Percentiles rank a stretch among this genome's conserved stretches.
These are phyloP conservation scores for Periophthalmus magnuspinnatus DNA, from an alignment of 2,797 vertebrate genomes.

Conservation along the genomic window DNA sequence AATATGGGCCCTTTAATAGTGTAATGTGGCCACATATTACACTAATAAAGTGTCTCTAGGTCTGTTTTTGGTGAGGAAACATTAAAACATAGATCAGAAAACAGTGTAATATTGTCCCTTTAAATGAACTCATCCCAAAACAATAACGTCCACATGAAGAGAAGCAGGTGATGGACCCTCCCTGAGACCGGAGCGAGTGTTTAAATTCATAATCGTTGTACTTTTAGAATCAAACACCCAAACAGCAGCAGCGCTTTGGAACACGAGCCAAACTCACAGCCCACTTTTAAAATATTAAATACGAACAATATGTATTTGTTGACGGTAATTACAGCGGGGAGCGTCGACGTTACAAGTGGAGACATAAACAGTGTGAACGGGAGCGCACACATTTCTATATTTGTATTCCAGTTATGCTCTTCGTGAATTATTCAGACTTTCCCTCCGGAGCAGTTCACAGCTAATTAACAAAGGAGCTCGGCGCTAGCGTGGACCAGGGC, in stretches of 20 bases:
- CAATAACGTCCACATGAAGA: no score
- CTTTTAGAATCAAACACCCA: slow-evolving; percentile 8
- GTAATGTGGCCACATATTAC: no score
- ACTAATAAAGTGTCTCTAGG: no score
- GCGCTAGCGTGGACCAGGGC: slow-evolving; percentile 53
- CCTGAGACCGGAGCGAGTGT: no score
- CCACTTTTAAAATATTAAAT: slow-evolving; percentile 51
- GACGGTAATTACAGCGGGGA: slow-evolving; percentile 36
- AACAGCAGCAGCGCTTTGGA: slow-evolving; percentile 16
- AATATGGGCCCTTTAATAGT: no score
- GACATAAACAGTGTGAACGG: slow-evolving; percentile 43
- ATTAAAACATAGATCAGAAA: no score
- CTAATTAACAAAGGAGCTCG: slow-evolving; percentile 73
- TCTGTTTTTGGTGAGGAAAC: no score
- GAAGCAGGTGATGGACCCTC: no score
- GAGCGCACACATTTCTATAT: slow-evolving; percentile 55
- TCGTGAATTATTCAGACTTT: slow-evolving; percentile 67
- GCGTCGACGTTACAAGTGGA: slow-evolving; percentile 22
- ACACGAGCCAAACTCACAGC: slow-evolving; percentile 38
- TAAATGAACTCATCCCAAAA: no score
- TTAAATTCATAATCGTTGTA: neutral
- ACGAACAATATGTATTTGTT: slow-evolving; percentile 43
- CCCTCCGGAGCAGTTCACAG: slow-evolving; percentile 66
- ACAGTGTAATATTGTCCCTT: no score
- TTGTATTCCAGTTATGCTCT: slow-evolving; percentile 60